Evolutionary conservation across 2,888 invertebrate genomes (phyloP).

Genomic region (Doris montereyensis): DNA sequence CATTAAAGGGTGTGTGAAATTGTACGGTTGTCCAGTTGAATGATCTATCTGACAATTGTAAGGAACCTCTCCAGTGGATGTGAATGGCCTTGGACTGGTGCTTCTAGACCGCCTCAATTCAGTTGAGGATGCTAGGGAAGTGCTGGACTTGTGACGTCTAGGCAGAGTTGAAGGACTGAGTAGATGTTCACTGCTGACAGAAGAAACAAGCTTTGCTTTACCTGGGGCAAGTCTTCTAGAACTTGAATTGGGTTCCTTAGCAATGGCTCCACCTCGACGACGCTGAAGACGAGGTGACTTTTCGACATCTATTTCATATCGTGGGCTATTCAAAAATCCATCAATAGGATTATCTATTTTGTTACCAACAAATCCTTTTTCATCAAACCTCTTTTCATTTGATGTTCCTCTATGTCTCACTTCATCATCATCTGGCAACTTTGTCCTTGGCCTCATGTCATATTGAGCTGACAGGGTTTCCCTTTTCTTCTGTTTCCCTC

Average conservation of each 20-base stretch:
- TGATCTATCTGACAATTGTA: slow-evolving; percentile 5
- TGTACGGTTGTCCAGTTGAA: neutral
- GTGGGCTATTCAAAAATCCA: neutral
- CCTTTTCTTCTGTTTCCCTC: neutral
- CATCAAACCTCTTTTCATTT: neutral
- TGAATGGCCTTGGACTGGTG: neutral
- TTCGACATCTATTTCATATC: neutral
- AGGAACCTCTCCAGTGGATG: neutral
- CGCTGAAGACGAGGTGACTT: neutral
- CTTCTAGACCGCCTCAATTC: slow-evolving; percentile 6
- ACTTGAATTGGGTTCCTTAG: too few relatives aligned
- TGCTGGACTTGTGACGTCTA: neutral
- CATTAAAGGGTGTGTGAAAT: slow-evolving; percentile 1
- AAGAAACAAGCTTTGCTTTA: too few relatives aligned
- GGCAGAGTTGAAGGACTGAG: too few relatives aligned
- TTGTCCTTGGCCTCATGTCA: too few relatives aligned
- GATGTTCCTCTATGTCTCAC: neutral
- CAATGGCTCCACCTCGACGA: slow-evolving; percentile 13
- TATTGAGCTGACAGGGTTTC: too few relatives aligned
- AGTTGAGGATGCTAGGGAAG: neutral
- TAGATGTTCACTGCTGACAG: too few relatives aligned
- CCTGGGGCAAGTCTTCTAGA: too few relatives aligned
- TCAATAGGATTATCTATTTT: neutral
- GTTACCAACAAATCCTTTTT: neutral
- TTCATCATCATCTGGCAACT: too few relatives aligned